Base-by-base conservation (phyloP, 2,888 invertebrate species). In the Sylvicola fuscatus region DNA sequence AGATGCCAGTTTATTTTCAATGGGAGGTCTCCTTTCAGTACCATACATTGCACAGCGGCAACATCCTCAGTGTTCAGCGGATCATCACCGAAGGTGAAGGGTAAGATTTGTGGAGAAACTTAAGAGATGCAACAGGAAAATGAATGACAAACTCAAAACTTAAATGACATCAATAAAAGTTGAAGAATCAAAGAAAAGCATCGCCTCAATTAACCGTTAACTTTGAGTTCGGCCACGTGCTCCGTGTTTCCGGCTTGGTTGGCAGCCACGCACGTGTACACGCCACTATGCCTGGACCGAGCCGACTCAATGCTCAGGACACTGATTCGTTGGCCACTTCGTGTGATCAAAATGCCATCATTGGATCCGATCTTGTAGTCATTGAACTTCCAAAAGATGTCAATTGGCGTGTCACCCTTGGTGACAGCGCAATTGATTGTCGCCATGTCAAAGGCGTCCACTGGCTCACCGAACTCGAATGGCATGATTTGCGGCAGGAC, bases 391-490 rank as follows among this genome's bases (percentile, higher is more conserved):
- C n/a, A 29, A n/a, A 13, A 38, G 30, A 26, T 28, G 40, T 39
- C 70, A 42, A 87, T 63, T 2, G 86, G 86, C 47, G 72, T 67
- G 56, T 86, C 84, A 39, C 86, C 81, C 53, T 79, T 78, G 49
- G 68, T 68, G 34, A 77, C 66, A 34, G 74, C 71, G 55, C 80
- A 80, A 41, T 71, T 66, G 38, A 76, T 66, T 28, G 75, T 73
- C 29, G 74, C 73, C 61, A 72, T 70, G 47, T 80, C 78, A 35
- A 77, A 75, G 47, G 77, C 74, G 50, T 79, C 78, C n/a, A 75
- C 70, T 43, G 73, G 72, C 55, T 71, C 66, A 42, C 78, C 79
- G 52, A 80, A 81, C 48, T 72, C 68, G 49, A 81, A 81, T 43
- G 75, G 70, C 47, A 72, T 70, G 48, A 83, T 75, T 67, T 80